These are phyloP conservation scores for Saccopteryx bilineata DNA, from an alignment of 2,113 vertebrate species.

Conservation along the genomic window DNA sequence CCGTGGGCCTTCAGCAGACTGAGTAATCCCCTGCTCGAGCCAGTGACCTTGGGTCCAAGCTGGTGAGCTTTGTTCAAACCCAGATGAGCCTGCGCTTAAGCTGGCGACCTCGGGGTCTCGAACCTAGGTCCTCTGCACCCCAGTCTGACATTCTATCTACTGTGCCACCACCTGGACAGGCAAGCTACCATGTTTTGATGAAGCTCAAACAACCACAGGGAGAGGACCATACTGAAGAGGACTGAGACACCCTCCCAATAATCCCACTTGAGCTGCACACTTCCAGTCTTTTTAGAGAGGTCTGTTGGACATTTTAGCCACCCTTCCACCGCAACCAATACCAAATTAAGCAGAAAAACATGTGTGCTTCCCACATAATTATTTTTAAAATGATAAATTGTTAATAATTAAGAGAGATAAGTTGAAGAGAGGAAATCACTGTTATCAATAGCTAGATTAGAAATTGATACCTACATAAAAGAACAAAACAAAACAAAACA, in stretches of 20 bases:
- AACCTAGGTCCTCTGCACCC: too few species aligned
- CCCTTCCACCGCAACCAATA: neutral
- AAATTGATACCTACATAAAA: neutral
- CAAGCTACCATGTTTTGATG: neutral
- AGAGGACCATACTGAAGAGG: fast-evolving
- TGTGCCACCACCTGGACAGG: too few species aligned
- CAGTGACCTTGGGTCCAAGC: too few species aligned
- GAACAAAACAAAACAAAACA: neutral
- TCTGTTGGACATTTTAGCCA: neutral
- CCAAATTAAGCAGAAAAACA: neutral
- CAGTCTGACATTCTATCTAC: too few species aligned
- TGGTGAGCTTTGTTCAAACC: too few species aligned
- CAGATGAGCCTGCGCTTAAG: too few species aligned
- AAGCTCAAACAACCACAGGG: neutral
- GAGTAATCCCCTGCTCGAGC: too few species aligned
- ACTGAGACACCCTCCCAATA: neutral
- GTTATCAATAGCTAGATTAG: neutral
- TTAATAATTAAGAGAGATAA: neutral
- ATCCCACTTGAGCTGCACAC: too few species aligned
- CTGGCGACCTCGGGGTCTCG: too few species aligned
- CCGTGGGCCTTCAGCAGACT: too few species aligned
- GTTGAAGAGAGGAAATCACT: neutral
- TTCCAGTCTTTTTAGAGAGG: neutral
- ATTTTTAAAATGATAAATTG: neutral
- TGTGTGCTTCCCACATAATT: neutral